A percentile compares a stretch with the other conserved stretches of the same genome.
phyloP scores from a whole-genome alignment of 2,797 vertebrate species.

The Sebastes aleutianus region DNA sequence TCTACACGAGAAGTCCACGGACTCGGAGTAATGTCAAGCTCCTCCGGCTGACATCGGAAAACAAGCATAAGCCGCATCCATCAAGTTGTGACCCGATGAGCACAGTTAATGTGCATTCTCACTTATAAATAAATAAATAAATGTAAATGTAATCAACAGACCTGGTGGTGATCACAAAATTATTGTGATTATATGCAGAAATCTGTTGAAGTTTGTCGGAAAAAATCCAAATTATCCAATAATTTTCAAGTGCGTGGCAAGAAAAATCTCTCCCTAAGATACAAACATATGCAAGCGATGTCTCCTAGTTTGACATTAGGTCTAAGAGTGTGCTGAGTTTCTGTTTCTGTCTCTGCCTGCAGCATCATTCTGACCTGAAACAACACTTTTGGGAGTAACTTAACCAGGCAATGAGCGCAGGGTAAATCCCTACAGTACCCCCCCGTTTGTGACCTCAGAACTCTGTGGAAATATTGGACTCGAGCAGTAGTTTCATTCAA shows the following conservation, averaged over 20 bases:
- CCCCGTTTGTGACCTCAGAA: slow-evolving; percentile 36
- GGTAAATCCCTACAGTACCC: slow-evolving; percentile 11
- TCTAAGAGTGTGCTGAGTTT: slow-evolving; percentile 4
- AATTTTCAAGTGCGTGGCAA: neutral
- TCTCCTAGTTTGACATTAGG: slow-evolving; percentile 12
- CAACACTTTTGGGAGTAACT: slow-evolving; percentile 12
- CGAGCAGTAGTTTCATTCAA: neutral
- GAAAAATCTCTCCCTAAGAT: neutral
- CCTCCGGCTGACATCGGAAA: neutral
- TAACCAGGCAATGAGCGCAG: slow-evolving; percentile 12
- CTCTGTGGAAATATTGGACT: neutral
- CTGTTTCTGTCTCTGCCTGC: slow-evolving; percentile 26
- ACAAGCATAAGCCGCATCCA: slow-evolving; percentile 16
- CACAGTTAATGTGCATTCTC: neutral
- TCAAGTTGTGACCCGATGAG: neutral
- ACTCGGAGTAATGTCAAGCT: slow-evolving; percentile 24
- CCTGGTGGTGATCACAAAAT: neutral
- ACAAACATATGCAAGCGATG: slow-evolving; percentile 1
- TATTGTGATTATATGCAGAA: neutral
- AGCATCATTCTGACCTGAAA: slow-evolving; percentile 40
- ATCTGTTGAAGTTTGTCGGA: neutral
- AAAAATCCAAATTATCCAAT: neutral
- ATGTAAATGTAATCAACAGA: slow-evolving; percentile 14
- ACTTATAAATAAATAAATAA: neutral
- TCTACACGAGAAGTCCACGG: slow-evolving; percentile 32